These are phyloP conservation scores for Drosophila repletoides DNA, from an alignment of 1,140 invertebrate genomes.

Conservation along the genomic window DNA sequence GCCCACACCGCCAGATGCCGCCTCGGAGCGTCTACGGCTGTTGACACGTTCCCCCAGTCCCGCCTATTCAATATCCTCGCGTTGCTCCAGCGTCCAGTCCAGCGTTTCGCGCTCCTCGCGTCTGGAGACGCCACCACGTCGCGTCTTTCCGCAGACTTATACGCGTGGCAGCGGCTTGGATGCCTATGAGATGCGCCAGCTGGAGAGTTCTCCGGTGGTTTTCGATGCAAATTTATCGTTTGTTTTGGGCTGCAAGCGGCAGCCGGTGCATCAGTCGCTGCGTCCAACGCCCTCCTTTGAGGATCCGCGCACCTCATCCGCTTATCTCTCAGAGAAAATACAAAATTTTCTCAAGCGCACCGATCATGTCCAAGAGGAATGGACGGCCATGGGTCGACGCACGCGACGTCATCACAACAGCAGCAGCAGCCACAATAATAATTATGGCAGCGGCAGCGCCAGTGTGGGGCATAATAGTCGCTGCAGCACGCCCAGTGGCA, in stretches of 20 bases:
- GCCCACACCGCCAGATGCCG: conserved; percentile 2
- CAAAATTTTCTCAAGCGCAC: conserved; percentile 90
- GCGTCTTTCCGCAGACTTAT: conserved; percentile 86
- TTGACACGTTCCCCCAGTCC: conserved; percentile 75
- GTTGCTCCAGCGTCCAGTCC: too few species aligned
- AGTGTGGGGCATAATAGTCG: conserved; percentile 67
- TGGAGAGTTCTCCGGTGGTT: conserved; percentile 89
- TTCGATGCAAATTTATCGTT: conserved; percentile 92
- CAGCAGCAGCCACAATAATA: too few species aligned
- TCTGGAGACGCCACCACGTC: conserved; percentile 83
- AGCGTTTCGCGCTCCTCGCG: conserved; percentile 41
- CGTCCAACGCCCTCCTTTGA: conserved; percentile 88
- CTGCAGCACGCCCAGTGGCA: conserved; percentile 65
- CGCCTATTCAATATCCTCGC: conserved; percentile 59
- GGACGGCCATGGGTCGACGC: conserved; percentile 83
- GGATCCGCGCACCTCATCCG: conserved; percentile 89
- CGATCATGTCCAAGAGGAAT: conserved; percentile 93
- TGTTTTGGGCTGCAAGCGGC: conserved; percentile 87
- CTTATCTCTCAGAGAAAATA: conserved; percentile 89
- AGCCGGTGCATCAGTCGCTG: conserved; percentile 87
- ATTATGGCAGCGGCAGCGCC: conserved; percentile 36
- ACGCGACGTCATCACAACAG: conserved; percentile 80
- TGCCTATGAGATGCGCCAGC: conserved; percentile 84
- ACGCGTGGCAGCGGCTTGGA: conserved; percentile 82
- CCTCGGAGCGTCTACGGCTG: conserved; percentile 54